phyloP scores from a whole-genome alignment of 2,888 invertebrate genomes.

The Tetranychus piercei region DNA sequence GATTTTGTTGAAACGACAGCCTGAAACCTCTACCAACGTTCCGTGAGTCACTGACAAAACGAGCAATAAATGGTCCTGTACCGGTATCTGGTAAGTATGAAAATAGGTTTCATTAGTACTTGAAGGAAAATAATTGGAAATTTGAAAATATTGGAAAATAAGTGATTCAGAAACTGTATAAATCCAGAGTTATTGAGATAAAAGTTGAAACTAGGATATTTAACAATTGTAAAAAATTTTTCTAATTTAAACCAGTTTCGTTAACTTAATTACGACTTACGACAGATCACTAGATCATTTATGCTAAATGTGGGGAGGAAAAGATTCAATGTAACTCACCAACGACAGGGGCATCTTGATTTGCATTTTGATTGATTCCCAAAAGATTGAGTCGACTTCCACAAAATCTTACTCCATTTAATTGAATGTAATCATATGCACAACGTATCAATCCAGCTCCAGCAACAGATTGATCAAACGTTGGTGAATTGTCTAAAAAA shows the following conservation, averaged over 20 bases:
- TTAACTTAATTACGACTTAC: too few relatives aligned
- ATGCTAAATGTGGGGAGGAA: not conserved
- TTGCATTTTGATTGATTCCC: conserved; percentile 15
- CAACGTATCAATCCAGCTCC: conserved; percentile 16
- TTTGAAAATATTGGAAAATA: too few relatives aligned
- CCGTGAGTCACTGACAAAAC: conserved; percentile 22
- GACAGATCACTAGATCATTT: too few relatives aligned
- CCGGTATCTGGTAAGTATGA: conserved; percentile 14
- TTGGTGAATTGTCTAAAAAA: not conserved
- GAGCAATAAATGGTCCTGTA: conserved; percentile 25
- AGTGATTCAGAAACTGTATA: not conserved
- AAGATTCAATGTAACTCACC: conserved; percentile 13
- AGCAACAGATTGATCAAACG: not conserved
- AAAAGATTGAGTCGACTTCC: conserved; percentile 24
- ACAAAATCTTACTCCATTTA: conserved; percentile 25
- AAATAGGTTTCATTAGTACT: not conserved
- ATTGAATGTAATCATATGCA: conserved; percentile 22
- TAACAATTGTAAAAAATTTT: not conserved
- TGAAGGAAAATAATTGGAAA: not conserved
- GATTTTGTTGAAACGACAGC: conserved; percentile 25
- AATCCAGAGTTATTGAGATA: not conserved
- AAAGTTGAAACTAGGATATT: too few relatives aligned
- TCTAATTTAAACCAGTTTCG: too few relatives aligned
- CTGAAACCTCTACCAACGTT: conserved; percentile 24
- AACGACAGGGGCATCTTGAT: conserved; percentile 18